A percentile compares a stretch with the other conserved stretches of the same genome.
Conservation (phyloP, 2,888 invertebrate genomes). For the Tetranychus truncatus region DNA sequence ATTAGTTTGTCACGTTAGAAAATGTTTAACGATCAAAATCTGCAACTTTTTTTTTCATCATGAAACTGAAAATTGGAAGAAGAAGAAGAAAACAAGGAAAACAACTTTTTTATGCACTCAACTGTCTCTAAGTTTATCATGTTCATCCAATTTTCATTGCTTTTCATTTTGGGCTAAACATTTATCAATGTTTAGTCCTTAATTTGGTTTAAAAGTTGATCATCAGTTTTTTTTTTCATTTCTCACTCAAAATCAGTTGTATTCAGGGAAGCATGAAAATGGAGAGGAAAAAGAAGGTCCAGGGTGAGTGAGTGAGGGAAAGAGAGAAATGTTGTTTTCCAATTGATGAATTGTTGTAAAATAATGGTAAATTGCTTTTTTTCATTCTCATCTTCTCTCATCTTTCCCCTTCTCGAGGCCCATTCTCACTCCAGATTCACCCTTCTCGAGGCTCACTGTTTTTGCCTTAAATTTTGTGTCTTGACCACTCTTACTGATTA, state of each 20-base stretch:
- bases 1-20: background rate
- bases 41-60: background rate
- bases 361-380: background rate
- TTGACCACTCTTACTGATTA: background rate
- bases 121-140: too few species aligned
- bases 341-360: background rate
- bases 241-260: background rate
- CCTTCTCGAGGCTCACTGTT: background rate
- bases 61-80: background rate
- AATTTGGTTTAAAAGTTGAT: background rate
- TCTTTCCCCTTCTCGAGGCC: background rate
- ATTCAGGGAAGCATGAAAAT: background rate
- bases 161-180: background rate
- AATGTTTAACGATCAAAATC: background rate
- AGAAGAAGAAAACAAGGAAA: too few species aligned
- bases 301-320: too few species aligned
- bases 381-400: background rate
- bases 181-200: background rate
- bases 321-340: background rate
- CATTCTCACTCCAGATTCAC: background rate
- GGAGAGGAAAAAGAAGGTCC: background rate
- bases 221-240: background rate
- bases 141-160: too few species aligned
- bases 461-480: too few species aligned
- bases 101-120: too few species aligned